Evolutionary conservation across 2,888 invertebrate species (phyloP), one percentile per base, ranked within the genome.

Genomic region (Drosophila austrosaltans): DNA sequence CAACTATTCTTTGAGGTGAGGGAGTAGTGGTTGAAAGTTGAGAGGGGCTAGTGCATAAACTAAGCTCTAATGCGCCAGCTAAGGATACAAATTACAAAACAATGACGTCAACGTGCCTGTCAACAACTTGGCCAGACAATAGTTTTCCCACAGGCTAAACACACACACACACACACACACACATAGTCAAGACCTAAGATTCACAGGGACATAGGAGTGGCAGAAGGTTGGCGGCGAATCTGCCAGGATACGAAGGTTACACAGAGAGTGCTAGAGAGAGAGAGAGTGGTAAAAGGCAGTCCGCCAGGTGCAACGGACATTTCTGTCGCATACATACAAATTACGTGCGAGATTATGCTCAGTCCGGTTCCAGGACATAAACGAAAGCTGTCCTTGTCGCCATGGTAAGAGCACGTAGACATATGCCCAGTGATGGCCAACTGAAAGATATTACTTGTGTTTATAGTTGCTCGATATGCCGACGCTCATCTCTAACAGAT

Each of bases 51-150:
- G 69, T 74, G 73, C 75, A 84, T 84, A 84, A 72, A 87, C 79
- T 82, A 76, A 87, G 86, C 82, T 74, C 76, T 88, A 85, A 85
- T 89, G 81, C 87, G 75, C 79, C 75, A 80, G 83, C 87, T 85
- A 88, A 85, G 85, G 87, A 85, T 86, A 85, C 85, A 85, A 89
- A 85, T 89, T 85, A 82, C 85, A 67, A 85, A 85, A 85, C 85
- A 85, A 85, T 85, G 89, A 85, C 89, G 83, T 83, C 85, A 89
- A 89, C 89, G 89, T 88, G 85, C 89, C 83, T 89, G 89, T 89
- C 89, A 85, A 88, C 89, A 89, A 87, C 86, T 85, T 82, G 87
- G 78, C 75, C 88, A 89, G 83, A 84, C 88, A 84, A 84, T 89
- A 84, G 89, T 87, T 89, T 72, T 71, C 62, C 88, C 69, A 66